phyloP scores from a whole-genome alignment of 2,888 invertebrate species.

The Lasioglossum calceatum region DNA sequence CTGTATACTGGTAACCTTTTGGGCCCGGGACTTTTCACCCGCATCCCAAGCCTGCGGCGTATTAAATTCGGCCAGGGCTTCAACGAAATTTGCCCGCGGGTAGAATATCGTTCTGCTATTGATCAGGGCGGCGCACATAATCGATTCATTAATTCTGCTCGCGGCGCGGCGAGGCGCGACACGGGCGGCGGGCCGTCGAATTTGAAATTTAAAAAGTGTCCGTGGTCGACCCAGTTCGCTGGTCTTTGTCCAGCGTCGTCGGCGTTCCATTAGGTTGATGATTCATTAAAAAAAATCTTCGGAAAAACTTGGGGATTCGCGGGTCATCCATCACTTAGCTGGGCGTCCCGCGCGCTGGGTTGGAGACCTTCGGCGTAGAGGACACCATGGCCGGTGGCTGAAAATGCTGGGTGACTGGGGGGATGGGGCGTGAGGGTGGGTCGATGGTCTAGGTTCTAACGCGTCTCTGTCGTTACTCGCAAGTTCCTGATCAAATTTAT shows the following conservation, averaged over 20 bases:
- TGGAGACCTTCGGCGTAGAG: neutral
- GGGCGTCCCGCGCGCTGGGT: neutral
- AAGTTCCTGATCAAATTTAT: slow-evolving; percentile 40
- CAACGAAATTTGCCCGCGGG: neutral
- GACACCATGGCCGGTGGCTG: neutral
- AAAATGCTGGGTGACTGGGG: neutral
- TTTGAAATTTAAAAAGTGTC: slow-evolving; percentile 21
- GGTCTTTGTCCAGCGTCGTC: neutral
- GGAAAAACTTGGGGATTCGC: slow-evolving; percentile 21
- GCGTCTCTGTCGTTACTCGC: slow-evolving; percentile 22
- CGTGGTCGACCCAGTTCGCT: slow-evolving; percentile 6
- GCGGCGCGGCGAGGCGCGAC: neutral
- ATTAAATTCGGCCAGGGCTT: neutral
- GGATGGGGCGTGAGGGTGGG: neutral
- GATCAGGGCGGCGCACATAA: neutral
- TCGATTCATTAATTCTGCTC: neutral
- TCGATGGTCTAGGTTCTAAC: neutral
- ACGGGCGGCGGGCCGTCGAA: neutral
- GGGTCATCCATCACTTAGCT: slow-evolving; percentile 30
- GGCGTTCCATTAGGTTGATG: neutral
- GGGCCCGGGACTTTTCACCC: neutral
- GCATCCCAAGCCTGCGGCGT: neutral
- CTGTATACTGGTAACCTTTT: neutral
- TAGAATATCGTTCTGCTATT: neutral
- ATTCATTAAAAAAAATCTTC: slow-evolving; percentile 22